A percentile compares a stretch with the other conserved stretches of the same genome.
Evolutionary conservation across 2,797 vertebrate genomes (phyloP).

Genomic region (Oreochromis grahami): DNA sequence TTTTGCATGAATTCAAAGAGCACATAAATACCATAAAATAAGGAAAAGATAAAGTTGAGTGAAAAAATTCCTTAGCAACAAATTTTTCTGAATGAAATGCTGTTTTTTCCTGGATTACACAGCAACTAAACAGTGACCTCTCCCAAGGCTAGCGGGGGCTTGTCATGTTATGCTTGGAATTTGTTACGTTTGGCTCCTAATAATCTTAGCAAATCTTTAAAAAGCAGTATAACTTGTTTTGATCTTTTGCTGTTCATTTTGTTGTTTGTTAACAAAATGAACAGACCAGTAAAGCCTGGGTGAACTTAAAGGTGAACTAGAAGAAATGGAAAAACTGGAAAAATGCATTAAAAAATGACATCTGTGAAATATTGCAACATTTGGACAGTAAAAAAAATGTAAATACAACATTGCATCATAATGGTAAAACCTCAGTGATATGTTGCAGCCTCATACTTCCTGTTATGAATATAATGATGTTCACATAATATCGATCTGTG

Average conservation of each 20-base stretch:
- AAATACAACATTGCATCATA: background rate
- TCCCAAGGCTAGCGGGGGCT: background rate
- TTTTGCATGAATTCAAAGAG: fast-evolving
- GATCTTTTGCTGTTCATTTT: background rate
- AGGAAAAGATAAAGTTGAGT: background rate
- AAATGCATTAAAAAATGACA: fast-evolving
- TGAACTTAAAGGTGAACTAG: background rate
- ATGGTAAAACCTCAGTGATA: background rate
- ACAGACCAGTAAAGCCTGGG: background rate
- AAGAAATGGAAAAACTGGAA: background rate
- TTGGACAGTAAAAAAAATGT: background rate
- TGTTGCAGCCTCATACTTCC: background rate
- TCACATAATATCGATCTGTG: fast-evolving
- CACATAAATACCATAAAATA: background rate
- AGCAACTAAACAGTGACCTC: background rate
- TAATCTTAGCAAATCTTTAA: background rate
- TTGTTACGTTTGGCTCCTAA: background rate
- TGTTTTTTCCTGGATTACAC: background rate
- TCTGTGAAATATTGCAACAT: background rate
- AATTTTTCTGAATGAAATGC: background rate
- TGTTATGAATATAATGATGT: background rate
- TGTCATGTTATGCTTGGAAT: background rate
- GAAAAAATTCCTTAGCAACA: background rate
- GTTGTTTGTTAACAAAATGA: background rate
- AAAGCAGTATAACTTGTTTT: background rate